Conservation (phyloP, 2,113 vertebrate species). For the Vicugna pacos region DNA sequence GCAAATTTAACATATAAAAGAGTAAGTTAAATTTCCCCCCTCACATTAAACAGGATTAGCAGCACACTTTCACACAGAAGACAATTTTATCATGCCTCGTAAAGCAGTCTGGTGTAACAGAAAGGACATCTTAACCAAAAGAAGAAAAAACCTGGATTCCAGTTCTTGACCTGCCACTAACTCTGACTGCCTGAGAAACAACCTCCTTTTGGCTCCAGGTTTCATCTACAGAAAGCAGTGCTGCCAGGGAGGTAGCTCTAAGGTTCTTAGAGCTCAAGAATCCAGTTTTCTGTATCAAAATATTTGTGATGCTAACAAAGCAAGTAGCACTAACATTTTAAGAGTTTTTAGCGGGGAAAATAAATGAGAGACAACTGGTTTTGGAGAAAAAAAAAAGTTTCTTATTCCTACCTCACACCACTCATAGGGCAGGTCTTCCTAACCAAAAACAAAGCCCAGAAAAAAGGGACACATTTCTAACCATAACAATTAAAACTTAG, state of each 20-base stretch:
- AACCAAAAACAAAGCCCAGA: background rate
- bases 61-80: slow-evolving; percentile 19
- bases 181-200: slow-evolving; percentile 24
- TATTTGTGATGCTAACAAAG: slow-evolving; percentile 1
- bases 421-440: background rate
- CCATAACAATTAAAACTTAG: background rate
- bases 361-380: background rate
- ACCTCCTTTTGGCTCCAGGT: background rate
- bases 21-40: background rate
- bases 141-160: background rate
- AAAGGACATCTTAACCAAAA: slow-evolving; percentile 1
- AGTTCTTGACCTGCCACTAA: background rate
- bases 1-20: background rate
- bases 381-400: background rate
- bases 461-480: background rate
- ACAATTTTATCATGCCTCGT: background rate
- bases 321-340: background rate
- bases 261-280: background rate
- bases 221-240: slow-evolving; percentile 9
- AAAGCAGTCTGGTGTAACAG: background rate
- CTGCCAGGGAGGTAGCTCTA: background rate
- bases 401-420: background rate
- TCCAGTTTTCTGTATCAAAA: background rate
- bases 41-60: background rate
- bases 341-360: slow-evolving; percentile 26